Evolutionary conservation across 2,888 invertebrate species (phyloP).

Genomic region (Philonicus albiceps): DNA sequence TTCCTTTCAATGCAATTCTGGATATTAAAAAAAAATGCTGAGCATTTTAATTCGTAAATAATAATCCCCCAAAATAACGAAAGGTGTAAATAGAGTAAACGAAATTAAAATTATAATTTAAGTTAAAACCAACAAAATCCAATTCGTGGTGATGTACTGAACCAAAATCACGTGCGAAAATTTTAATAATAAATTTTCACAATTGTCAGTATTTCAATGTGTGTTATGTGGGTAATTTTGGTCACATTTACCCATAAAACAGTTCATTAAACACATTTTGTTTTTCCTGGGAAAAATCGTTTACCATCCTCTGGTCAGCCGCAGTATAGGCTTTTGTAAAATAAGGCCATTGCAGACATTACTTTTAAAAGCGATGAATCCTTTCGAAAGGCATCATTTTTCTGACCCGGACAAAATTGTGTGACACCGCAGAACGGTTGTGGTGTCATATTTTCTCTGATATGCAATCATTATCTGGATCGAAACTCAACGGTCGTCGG

Average conservation of each 20-base stretch:
- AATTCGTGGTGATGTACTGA: neutral
- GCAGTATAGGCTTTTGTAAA: neutral
- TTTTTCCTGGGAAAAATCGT: neutral
- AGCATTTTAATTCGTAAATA: too few species aligned
- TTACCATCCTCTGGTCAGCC: neutral
- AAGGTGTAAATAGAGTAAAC: neutral
- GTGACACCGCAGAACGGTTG: neutral
- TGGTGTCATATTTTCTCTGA: neutral
- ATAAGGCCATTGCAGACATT: neutral
- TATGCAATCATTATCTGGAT: neutral
- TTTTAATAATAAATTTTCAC: slow-evolving; percentile 18
- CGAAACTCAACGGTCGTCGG: neutral
- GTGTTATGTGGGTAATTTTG: neutral
- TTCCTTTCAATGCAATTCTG: too few species aligned
- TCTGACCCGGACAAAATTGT: neutral
- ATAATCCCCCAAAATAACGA: neutral
- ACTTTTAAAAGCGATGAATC: neutral
- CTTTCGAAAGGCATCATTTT: neutral
- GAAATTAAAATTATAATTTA: neutral
- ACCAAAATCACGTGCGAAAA: slow-evolving; percentile 27
- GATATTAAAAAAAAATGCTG: too few species aligned
- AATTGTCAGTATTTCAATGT: slow-evolving; percentile 1
- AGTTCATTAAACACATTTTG: slow-evolving; percentile 33
- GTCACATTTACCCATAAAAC: neutral
- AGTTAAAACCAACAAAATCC: neutral